Percentiles rank a stretch among this genome's conserved stretches.
Conservation (phyloP, 2,113 vertebrate species). For the Megalops atlanticus region DNA sequence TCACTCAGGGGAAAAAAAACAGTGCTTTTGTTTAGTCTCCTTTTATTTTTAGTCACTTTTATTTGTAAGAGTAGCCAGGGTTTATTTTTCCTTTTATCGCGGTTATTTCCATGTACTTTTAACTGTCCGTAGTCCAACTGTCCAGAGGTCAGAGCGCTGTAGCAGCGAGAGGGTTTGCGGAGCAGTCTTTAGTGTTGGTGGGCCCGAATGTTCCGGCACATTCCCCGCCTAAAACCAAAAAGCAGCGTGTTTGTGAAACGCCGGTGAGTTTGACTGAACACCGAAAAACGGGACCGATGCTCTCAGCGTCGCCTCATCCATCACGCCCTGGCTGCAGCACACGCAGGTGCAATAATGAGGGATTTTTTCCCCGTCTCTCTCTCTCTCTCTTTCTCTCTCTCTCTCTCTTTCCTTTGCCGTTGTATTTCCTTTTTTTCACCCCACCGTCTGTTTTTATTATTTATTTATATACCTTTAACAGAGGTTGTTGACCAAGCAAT, state of each 20-base stretch:
- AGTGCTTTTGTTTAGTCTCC: constrained; percentile 1
- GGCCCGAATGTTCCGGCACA: not conserved
- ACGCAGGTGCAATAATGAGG: constrained; percentile 11
- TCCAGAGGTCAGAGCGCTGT: not conserved
- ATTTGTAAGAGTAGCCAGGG: not conserved
- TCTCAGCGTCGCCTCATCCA: not conserved
- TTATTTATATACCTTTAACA: constrained; percentile 43
- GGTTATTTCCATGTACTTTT: not conserved
- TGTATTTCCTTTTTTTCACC: not conserved
- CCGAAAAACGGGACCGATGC: constrained; percentile 2
- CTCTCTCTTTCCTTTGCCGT: not conserved
- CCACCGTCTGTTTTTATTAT: constrained; percentile 29
- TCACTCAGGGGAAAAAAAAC: not conserved
- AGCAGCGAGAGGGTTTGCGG: not conserved
- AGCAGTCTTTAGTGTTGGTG: not conserved
- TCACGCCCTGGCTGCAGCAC: not conserved
- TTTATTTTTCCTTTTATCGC: constrained; percentile 3
- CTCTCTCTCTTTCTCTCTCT: constrained; percentile 19
- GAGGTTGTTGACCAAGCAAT: constrained; percentile 71
- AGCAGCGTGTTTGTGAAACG: not conserved
- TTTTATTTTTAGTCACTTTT: constrained; percentile 13
- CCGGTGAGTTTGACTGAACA: constrained; percentile 3
- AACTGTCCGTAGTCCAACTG: not conserved
- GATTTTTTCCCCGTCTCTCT: constrained; percentile 27
- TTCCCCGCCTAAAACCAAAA: not conserved